Percentiles rank a stretch among this genome's conserved stretches.
These are phyloP conservation scores for Meta bourneti DNA, from an alignment of 2,888 invertebrate genomes.

Conservation along the genomic window DNA sequence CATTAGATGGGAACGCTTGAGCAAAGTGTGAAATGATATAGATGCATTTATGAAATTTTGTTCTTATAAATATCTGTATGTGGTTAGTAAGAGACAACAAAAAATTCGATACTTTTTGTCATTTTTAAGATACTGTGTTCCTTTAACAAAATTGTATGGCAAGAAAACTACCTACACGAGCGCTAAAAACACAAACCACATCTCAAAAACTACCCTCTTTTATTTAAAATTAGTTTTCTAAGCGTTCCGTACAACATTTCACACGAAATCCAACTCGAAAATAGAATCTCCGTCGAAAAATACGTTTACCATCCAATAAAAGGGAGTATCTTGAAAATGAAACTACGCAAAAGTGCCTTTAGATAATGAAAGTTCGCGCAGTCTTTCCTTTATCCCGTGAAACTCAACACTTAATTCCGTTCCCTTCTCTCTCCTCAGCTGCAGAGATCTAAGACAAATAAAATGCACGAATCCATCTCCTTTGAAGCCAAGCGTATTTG, in stretches of 20 bases:
- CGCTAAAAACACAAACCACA: not conserved
- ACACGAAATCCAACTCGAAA: not conserved
- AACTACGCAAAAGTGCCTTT: not conserved
- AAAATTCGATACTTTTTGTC: no score
- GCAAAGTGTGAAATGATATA: no score
- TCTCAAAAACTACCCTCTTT: not conserved
- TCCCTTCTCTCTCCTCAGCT: not conserved
- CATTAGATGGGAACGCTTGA: no score
- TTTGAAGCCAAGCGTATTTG: constrained; percentile 31
- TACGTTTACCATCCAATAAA: not conserved
- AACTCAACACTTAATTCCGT: constrained; percentile 1
- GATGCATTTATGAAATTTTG: no score
- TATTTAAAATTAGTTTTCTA: not conserved
- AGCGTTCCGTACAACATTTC: not conserved
- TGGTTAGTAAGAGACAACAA: no score
- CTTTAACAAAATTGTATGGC: no score
- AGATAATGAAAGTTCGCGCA: not conserved
- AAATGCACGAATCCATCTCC: constrained; percentile 21
- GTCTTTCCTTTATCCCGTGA: not conserved
- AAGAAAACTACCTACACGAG: not conserved
- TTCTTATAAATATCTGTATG: no score
- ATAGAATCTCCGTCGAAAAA: not conserved
- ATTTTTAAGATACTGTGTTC: no score
- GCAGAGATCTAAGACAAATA: constrained; percentile 18
- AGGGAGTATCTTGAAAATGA: not conserved